Conservation (phyloP, 2,113 vertebrate species). For the Rhynchopsitta pachyrhyncha region DNA sequence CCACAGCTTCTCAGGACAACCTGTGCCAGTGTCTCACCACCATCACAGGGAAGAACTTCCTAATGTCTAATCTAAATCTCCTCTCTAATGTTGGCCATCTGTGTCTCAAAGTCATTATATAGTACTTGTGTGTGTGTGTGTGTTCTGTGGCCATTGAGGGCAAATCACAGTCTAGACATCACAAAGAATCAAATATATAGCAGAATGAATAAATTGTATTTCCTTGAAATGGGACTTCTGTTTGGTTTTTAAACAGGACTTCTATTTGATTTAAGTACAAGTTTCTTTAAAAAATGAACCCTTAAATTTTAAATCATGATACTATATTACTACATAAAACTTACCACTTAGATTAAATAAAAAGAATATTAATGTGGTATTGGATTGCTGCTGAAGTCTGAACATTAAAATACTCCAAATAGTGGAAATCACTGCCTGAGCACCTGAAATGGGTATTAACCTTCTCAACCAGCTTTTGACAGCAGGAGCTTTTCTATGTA, state of each 20-base stretch:
- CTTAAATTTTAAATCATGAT: neutral
- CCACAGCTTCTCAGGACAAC: neutral
- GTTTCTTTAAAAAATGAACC: neutral
- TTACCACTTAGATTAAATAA: neutral
- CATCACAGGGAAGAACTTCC: neutral
- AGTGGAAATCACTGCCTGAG: neutral
- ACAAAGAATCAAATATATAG: neutral
- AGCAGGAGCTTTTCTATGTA: neutral
- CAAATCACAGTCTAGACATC: neutral
- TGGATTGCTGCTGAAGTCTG: neutral
- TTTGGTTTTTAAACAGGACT: neutral
- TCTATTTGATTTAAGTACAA: neutral
- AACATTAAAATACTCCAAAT: neutral
- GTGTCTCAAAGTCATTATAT: neutral
- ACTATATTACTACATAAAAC: neutral
- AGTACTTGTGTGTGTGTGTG: neutral
- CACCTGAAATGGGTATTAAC: neutral
- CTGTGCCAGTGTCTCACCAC: neutral
- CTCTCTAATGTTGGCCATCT: neutral
- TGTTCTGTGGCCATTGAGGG: neutral
- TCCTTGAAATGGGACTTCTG: neutral
- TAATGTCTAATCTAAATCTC: neutral
- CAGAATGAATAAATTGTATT: neutral
- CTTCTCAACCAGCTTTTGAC: neutral
- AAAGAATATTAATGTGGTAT: neutral